These are phyloP conservation scores for Chiropotes sagulatus DNA, from an alignment of 2,797 vertebrate species.

Conservation along the genomic window DNA sequence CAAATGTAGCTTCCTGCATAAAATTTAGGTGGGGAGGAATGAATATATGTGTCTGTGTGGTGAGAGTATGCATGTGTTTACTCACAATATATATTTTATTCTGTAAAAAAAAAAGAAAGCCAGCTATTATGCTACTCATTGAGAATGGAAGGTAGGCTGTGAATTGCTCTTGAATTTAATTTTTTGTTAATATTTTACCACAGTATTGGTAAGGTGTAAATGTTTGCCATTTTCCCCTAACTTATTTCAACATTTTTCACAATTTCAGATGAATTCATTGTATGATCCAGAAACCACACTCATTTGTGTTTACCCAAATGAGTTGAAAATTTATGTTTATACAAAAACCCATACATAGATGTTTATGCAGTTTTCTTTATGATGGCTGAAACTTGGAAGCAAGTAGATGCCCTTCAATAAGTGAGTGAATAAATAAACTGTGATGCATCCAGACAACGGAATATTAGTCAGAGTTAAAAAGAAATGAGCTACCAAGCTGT, in stretches of 20 bases:
- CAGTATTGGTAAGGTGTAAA: background rate
- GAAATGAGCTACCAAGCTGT: background rate
- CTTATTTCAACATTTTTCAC: background rate
- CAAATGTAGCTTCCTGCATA: background rate
- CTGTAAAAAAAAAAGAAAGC: background rate
- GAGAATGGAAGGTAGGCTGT: background rate
- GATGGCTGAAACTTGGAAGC: background rate
- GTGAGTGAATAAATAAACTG: background rate
- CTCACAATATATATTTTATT: background rate
- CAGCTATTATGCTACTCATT: background rate
- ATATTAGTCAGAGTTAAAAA: background rate
- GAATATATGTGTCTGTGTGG: background rate
- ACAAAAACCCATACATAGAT: background rate
- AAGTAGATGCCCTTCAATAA: background rate
- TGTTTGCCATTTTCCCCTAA: background rate
- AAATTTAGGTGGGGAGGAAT: background rate
- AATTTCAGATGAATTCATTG: background rate
- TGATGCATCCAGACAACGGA: background rate
- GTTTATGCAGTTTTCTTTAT: background rate
- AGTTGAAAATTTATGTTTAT: background rate
- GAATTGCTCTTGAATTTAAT: background rate
- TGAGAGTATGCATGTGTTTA: background rate
- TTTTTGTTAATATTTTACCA: background rate
- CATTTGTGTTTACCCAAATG: background rate
- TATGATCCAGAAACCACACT: background rate